phyloP scores from a whole-genome alignment of 2,888 invertebrate genomes.

The Scaptomyza cyrtandrae region DNA sequence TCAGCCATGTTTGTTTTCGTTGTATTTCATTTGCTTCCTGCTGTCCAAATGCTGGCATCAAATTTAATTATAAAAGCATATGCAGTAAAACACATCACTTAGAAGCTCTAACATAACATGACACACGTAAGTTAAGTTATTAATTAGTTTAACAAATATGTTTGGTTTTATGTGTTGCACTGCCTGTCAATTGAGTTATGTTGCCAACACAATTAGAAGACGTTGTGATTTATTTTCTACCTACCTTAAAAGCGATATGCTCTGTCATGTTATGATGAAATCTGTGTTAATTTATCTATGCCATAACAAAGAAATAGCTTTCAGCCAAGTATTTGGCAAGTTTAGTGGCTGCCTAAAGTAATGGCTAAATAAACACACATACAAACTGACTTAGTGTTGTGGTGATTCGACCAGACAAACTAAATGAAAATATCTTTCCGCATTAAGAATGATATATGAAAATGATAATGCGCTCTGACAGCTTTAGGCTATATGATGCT shows the following conservation, averaged over 20 bases:
- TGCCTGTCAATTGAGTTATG: conserved; percentile 47
- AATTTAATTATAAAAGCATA: conserved; percentile 64
- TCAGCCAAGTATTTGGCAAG: conserved; percentile 7
- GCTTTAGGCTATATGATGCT: conserved; percentile 38
- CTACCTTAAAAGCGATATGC: not conserved
- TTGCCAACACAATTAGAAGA: conserved; percentile 39
- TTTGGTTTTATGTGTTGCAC: not conserved
- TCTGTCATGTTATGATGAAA: conserved; percentile 14
- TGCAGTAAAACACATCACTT: conserved; percentile 23
- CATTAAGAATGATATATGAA: conserved; percentile 77
- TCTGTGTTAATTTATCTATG: conserved; percentile 59
- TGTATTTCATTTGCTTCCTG: not conserved
- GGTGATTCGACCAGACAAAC: conserved; percentile 27
- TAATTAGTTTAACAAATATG: conserved; percentile 66
- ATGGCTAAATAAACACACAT: conserved; percentile 6
- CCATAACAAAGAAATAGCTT: conserved; percentile 3
- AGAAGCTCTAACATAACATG: conserved; percentile 8
- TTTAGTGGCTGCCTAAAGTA: conserved; percentile 4
- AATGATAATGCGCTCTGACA: conserved; percentile 73
- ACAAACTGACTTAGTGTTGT: conserved; percentile 1
- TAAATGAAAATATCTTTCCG: conserved; percentile 69
- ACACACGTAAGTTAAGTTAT: conserved; percentile 35
- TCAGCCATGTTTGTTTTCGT: conserved; percentile 38
- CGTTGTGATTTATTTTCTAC: conserved; percentile 50
- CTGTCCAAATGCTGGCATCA: conserved; percentile 48